Conservation (phyloP, 2,888 invertebrate genomes). For the Drosophila anomalata region DNA sequence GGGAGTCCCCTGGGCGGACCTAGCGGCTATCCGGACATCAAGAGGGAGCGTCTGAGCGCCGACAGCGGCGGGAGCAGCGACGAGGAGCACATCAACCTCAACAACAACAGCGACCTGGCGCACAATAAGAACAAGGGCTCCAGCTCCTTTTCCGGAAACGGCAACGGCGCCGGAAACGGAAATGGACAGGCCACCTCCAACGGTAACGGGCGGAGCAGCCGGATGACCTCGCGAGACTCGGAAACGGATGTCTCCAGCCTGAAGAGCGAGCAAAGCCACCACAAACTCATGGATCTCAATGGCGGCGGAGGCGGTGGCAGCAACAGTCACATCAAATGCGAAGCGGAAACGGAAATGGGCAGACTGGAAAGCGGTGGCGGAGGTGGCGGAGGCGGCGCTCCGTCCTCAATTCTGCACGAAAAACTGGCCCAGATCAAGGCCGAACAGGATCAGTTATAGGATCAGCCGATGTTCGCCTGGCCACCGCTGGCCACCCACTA, state of each 20-base stretch:
- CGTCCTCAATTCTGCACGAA: conserved; percentile 80
- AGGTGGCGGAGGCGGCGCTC: conserved; percentile 6
- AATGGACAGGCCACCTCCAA: conserved; percentile 50
- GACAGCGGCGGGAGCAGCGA: conserved; percentile 68
- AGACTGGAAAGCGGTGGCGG: conserved; percentile 10
- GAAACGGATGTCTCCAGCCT: conserved; percentile 79
- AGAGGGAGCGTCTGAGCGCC: conserved; percentile 85
- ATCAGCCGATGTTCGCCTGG: conserved; percentile 71
- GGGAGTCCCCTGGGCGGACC: conserved; percentile 79
- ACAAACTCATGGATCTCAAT: conserved; percentile 80
- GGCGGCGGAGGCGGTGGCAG: conserved; percentile 51
- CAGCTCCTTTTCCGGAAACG: conserved; percentile 23
- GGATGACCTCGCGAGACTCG: conserved; percentile 79
- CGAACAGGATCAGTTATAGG: conserved; percentile 84
- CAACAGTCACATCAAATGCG: conserved; percentile 63
- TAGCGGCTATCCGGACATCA: conserved; percentile 84
- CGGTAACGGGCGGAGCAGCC: conserved; percentile 59
- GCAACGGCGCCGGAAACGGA: conserved; percentile 1
- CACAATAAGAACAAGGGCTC: conserved; percentile 56
- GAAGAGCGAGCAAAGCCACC: conserved; percentile 72
- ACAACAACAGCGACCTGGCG: conserved; percentile 60
- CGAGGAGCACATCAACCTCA: conserved; percentile 53
- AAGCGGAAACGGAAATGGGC: conserved; percentile 40
- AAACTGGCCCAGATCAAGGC: conserved; percentile 83
- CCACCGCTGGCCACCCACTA: conserved; percentile 67